Conservation (phyloP, 2,797 vertebrate species). For the Avahi laniger region DNA sequence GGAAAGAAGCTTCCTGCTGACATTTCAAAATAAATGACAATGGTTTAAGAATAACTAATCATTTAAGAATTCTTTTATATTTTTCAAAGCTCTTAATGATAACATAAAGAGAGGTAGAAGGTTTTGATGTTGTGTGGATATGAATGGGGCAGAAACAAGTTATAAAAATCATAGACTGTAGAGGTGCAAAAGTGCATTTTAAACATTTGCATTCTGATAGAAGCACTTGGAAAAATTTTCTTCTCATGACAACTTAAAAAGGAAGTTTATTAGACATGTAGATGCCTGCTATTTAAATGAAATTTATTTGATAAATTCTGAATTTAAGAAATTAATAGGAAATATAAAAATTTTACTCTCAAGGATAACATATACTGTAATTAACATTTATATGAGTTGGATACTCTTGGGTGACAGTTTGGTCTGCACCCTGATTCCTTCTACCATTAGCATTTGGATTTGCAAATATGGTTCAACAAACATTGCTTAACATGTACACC, state of each 20-base stretch:
- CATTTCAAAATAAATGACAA: slow-evolving; percentile 44
- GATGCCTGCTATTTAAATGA: not conserved
- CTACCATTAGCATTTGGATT: not conserved
- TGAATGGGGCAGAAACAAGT: not conserved
- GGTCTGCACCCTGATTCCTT: not conserved
- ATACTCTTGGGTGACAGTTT: not conserved
- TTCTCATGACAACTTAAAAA: not conserved
- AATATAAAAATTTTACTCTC: not conserved
- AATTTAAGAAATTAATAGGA: slow-evolving; percentile 5
- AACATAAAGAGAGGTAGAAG: not conserved
- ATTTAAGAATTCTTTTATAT: slow-evolving; percentile 4
- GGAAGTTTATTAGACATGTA: not conserved
- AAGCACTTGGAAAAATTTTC: not conserved
- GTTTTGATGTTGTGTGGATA: not conserved
- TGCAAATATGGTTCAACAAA: not conserved
- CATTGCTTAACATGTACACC: not conserved
- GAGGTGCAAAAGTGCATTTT: not conserved
- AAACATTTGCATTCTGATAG: slow-evolving; percentile 1
- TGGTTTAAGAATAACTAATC: not conserved
- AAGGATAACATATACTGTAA: not conserved
- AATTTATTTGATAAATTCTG: not conserved
- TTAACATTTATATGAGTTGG: not conserved
- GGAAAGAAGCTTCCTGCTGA: not conserved
- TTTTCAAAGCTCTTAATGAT: slow-evolving; percentile 18
- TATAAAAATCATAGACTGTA: not conserved